Conservation (phyloP, 2,113 vertebrate species). For the Xiphias gladius region DNA sequence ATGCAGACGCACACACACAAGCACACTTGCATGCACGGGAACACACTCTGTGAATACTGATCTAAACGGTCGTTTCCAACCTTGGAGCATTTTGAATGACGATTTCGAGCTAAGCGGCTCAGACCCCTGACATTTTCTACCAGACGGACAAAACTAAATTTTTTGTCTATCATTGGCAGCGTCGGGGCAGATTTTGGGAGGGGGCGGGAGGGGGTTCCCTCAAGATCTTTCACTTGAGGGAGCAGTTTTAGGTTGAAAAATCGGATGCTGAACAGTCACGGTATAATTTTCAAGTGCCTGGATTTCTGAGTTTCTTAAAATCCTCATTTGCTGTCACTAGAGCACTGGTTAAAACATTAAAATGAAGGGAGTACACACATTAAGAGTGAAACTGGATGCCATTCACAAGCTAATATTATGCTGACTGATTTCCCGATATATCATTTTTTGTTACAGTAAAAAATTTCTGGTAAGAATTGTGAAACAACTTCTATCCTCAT, state of each 20-base stretch:
- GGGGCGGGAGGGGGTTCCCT: background rate
- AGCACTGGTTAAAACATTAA: too few species aligned
- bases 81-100: conserved; percentile 11
- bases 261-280: background rate
- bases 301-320: too few species aligned
- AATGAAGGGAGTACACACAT: too few species aligned
- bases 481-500: too few species aligned
- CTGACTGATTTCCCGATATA: background rate
- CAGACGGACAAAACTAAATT: background rate
- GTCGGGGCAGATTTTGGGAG: too few species aligned
- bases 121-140: conserved; percentile 4
- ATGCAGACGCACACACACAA: background rate
- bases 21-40: conserved; percentile 1
- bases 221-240: background rate
- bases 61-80: conserved; percentile 38
- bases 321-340: too few species aligned
- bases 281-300: background rate
- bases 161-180: background rate
- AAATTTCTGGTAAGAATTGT: too few species aligned
- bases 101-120: conserved; percentile 1
- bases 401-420: background rate
- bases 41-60: conserved; percentile 33
- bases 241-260: background rate
- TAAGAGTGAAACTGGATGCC: background rate
- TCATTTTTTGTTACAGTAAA: too few species aligned